Conservation (phyloP, 2,113 vertebrate genomes). For the Cynopterus brachyotis region DNA sequence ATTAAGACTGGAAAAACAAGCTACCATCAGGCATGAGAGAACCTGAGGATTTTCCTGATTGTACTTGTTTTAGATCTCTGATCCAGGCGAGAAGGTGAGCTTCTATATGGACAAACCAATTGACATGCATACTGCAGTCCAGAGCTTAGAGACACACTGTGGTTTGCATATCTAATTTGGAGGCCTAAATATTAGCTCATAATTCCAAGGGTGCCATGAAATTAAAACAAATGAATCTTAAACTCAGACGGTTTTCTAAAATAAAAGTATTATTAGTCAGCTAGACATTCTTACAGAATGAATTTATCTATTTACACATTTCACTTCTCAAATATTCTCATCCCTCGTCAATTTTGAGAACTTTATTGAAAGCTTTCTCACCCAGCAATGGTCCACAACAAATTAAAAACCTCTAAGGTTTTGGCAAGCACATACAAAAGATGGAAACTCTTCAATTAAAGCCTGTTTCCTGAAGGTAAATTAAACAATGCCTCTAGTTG, state of each 20-base stretch:
- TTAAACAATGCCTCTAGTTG: neutral
- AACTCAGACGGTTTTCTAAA: neutral
- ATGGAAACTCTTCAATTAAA: neutral
- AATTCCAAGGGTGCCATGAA: slow-evolving; percentile 15
- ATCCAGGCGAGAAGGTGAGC: neutral
- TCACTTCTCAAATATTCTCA: neutral
- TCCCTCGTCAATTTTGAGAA: neutral
- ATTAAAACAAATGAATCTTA: neutral
- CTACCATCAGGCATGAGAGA: neutral
- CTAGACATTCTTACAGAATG: neutral
- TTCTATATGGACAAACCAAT: neutral
- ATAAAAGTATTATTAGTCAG: neutral
- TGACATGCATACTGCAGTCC: neutral
- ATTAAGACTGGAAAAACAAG: neutral
- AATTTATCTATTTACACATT: neutral
- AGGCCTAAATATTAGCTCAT: neutral
- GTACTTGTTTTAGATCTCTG: neutral
- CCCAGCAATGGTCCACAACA: neutral
- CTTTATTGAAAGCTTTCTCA: neutral
- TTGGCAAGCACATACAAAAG: neutral
- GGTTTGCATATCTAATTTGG: neutral
- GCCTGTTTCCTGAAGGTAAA: neutral
- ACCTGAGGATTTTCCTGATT: neutral
- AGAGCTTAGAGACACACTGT: neutral
- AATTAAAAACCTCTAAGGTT: neutral